Evolutionary conservation across 2,113 vertebrate genomes (phyloP).

Genomic region (Acrocephalus arundinaceus): DNA sequence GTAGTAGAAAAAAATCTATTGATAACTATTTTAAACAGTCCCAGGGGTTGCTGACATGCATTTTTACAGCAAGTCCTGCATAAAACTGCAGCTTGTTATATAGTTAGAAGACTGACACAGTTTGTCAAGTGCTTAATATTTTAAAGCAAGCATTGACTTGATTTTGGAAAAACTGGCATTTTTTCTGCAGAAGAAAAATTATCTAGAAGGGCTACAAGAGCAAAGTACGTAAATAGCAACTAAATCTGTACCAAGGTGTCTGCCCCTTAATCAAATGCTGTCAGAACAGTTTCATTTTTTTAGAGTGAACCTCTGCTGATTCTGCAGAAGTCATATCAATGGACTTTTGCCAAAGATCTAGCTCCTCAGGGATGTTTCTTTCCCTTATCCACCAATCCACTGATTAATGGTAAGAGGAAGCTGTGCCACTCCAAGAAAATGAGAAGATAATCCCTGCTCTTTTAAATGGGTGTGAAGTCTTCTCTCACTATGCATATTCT

Average conservation of each 20-base stretch:
- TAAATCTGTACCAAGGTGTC: background rate
- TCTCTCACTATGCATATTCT: background rate
- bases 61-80: background rate
- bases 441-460: background rate
- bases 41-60: background rate
- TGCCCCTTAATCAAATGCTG: background rate
- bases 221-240: background rate
- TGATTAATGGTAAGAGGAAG: background rate
- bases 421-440: background rate
- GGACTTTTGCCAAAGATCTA: background rate
- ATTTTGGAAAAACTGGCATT: background rate
- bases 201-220: background rate
- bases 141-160: background rate
- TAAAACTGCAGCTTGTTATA: background rate
- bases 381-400: background rate
- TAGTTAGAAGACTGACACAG: background rate
- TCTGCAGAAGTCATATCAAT: background rate
- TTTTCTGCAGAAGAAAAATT: background rate
- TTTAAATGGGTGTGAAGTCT: background rate
- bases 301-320: background rate
- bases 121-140: background rate
- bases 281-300: background rate
- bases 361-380: background rate
- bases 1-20: background rate
- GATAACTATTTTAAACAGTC: background rate